Evolutionary conservation across 2,797 vertebrate species (phyloP), one percentile per base, ranked within the genome.

Genomic region (Mallotus villosus): DNA sequence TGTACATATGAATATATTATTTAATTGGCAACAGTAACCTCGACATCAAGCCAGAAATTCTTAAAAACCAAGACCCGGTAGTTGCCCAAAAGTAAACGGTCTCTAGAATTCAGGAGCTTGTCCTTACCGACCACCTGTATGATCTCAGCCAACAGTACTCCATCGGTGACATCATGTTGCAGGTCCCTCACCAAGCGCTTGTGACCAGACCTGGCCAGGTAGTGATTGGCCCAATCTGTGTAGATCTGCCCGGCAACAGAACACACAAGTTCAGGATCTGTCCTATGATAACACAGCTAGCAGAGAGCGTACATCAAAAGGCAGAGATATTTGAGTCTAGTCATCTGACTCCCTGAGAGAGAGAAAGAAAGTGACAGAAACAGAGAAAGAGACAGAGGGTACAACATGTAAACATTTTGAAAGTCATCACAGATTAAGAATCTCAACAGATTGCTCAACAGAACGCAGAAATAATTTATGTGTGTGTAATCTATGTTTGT

Each of bases 171-270:
- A 83, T 96, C 95, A 84, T 95, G 94, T 78, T 95, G 94, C 81
- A 96, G 92, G 88, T 96, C 95, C 90, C 93, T 95, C 87, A 96
- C 95, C 89, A 96, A 89, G 41, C 94, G 91, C 85, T 93, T 94
- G 84, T 95, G 94, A 86, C 95, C 95, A 51, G 95, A 95, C 91
- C 95, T 95, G 79, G 93, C 92, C 83, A 96, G 91, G 87, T 95
- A 95, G 89, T 96, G 95, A 88, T 96, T 96, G 85, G 95, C 95
- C 95, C 95, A 96, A 89, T 96, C 95, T 24, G 94, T 96, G 86
- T 96, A 96, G 92, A 96, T 95, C 95, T 96, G 86, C 80, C 14
- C 67, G 49, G 68, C 63, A 59, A 57, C 14, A 25, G 6, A 61
- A 61, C 21, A 61, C 59, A 11, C 22, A 61, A 24, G 59, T 55